Evolutionary conservation across 2,113 vertebrate species (phyloP).

Genomic region (Tenebrosternarchus preto): DNA sequence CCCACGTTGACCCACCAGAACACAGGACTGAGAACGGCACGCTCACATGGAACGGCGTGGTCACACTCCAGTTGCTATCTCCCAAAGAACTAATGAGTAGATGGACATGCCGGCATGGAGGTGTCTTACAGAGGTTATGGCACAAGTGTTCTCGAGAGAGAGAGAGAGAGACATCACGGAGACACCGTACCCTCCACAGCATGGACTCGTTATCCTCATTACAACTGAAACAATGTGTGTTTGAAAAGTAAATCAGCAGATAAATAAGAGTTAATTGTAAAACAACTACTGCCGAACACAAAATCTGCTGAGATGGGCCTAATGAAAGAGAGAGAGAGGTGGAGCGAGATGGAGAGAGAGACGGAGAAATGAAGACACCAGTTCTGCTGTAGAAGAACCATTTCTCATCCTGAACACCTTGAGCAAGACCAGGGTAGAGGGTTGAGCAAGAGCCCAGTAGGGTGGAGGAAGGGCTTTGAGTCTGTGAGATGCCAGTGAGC

Average conservation of each 20-base stretch:
- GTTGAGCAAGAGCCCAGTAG: slow-evolving; percentile 2
- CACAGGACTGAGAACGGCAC: too few species aligned
- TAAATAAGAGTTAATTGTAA: background rate
- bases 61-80: too few species aligned
- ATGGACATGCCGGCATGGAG: background rate
- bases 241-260: background rate
- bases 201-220: too few species aligned
- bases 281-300: slow-evolving; percentile 11
- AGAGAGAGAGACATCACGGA: too few species aligned
- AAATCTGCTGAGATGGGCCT: background rate
- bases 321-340: background rate
- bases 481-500: background rate
- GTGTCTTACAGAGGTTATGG: background rate
- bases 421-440: too few species aligned
- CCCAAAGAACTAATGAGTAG: slow-evolving; percentile 15
- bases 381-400: background rate
- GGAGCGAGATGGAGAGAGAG: background rate
- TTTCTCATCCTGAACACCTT: background rate
- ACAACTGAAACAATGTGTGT: background rate
- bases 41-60: too few species aligned
- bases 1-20: too few species aligned
- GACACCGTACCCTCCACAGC: background rate
- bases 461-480: background rate
- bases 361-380: background rate
- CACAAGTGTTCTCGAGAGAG: background rate